Evolutionary conservation across 2,113 vertebrate species (phyloP).

Genomic region (Oncorhynchus clarkii): DNA sequence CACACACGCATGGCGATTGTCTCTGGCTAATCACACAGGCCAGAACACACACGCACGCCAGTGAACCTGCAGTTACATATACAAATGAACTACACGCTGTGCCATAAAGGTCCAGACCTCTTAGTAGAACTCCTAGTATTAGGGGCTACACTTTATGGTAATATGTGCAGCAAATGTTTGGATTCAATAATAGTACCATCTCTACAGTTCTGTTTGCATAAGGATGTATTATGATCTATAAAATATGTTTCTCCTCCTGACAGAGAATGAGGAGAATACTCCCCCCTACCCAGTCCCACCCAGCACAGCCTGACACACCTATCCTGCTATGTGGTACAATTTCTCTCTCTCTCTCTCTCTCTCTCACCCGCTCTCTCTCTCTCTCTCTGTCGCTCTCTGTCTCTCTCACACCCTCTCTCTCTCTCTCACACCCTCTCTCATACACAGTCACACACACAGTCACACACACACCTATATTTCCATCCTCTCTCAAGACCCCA

Average conservation of each 20-base stretch:
- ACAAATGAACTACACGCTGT: neutral
- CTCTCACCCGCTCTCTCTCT: neutral
- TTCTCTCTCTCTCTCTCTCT: neutral
- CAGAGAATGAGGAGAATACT: too few species aligned
- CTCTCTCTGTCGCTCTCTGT: neutral
- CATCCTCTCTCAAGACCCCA: too few species aligned
- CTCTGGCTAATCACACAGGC: conserved; percentile 32
- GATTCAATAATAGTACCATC: too few species aligned
- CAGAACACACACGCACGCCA: neutral
- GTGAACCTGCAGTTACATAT: neutral
- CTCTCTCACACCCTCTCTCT: neutral
- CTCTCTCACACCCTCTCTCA: neutral
- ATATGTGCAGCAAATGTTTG: too few species aligned
- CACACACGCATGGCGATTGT: conserved; percentile 20
- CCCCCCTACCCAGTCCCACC: neutral
- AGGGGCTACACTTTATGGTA: too few species aligned
- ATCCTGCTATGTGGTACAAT: neutral
- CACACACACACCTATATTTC: conserved; percentile 6
- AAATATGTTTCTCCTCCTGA: too few species aligned
- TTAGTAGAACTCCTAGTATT: too few species aligned
- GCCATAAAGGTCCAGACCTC: too few species aligned
- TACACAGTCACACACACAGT: conserved; percentile 3
- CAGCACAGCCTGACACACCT: neutral
- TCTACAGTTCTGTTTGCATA: too few species aligned
- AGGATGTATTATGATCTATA: too few species aligned